Percentiles rank a stretch among this genome's conserved stretches.
phyloP scores from a whole-genome alignment of 2,888 invertebrate species.

The Patella depressa region DNA sequence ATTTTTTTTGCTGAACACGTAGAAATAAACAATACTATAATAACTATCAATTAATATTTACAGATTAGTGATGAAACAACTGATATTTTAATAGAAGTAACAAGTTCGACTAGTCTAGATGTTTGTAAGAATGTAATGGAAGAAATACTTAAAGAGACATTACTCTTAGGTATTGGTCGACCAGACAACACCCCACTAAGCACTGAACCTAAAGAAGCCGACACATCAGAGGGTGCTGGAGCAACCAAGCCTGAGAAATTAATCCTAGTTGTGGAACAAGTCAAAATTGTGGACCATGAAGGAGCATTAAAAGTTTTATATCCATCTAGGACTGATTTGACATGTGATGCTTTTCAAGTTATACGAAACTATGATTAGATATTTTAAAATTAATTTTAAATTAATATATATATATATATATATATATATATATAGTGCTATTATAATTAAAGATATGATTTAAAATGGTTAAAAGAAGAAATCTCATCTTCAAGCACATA shows the following conservation, averaged over 20 bases:
- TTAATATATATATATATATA: no score
- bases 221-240: conserved; percentile 45
- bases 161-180: conserved; percentile 71
- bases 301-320: conserved; percentile 83
- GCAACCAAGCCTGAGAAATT: conserved; percentile 38
- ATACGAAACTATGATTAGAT: conserved; percentile 39
- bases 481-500: no score
- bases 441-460: no score
- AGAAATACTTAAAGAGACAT: conserved; percentile 78
- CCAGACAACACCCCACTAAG: conserved; percentile 12
- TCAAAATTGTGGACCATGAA: conserved; percentile 80
- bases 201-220: conserved; percentile 47
- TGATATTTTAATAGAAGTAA: conserved; percentile 83
- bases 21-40: conserved; percentile 6
- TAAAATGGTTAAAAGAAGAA: no score
- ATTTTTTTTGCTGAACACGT: no score
- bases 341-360: conserved; percentile 49
- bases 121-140: conserved; percentile 80
- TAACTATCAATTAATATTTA: conserved; percentile 35
- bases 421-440: no score
- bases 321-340: conserved; percentile 83
- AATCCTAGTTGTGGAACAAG: conserved; percentile 76
- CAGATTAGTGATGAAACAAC: conserved; percentile 80
- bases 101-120: conserved; percentile 79
- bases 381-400: no score